Percentiles rank a stretch among this genome's conserved stretches.
Evolutionary conservation across 2,888 invertebrate genomes (phyloP).

Genomic region (Synanthedon formicaeformis): DNA sequence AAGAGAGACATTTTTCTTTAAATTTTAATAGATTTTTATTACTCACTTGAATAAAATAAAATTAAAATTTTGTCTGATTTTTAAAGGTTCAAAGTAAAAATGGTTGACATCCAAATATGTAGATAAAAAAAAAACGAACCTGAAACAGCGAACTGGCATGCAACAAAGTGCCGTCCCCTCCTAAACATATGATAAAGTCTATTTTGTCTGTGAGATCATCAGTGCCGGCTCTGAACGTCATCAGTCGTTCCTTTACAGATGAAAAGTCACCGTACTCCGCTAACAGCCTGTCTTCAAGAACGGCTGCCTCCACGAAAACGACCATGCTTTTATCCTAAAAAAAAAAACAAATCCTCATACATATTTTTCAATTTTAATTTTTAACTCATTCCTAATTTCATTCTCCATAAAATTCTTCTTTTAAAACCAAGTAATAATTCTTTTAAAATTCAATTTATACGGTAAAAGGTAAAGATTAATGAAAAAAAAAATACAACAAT

Average conservation of each 20-base stretch:
- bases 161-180: conserved; percentile 96
- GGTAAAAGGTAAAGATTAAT: too few relatives aligned
- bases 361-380: too few relatives aligned
- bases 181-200: conserved; percentile 96
- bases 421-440: too few relatives aligned
- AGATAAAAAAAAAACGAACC: conserved; percentile 18
- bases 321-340: conserved; percentile 92
- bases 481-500: too few relatives aligned
- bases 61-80: neutral
- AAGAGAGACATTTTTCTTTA: too few relatives aligned
- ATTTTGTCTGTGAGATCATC: conserved; percentile 97
- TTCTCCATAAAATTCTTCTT: too few relatives aligned
- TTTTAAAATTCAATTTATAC: too few relatives aligned
- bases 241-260: conserved; percentile 83
- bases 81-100: neutral
- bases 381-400: too few relatives aligned
- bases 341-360: too few relatives aligned
- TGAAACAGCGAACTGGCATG: conserved; percentile 94
- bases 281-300: conserved; percentile 85
- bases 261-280: conserved; percentile 81
- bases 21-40: too few relatives aligned
- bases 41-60: too few relatives aligned
- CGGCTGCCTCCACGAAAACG: conserved; percentile 93
- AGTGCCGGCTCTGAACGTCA: conserved; percentile 89
- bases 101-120: neutral